phyloP scores from a whole-genome alignment of 2,113 vertebrate species.

The Sardina pilchardus region DNA sequence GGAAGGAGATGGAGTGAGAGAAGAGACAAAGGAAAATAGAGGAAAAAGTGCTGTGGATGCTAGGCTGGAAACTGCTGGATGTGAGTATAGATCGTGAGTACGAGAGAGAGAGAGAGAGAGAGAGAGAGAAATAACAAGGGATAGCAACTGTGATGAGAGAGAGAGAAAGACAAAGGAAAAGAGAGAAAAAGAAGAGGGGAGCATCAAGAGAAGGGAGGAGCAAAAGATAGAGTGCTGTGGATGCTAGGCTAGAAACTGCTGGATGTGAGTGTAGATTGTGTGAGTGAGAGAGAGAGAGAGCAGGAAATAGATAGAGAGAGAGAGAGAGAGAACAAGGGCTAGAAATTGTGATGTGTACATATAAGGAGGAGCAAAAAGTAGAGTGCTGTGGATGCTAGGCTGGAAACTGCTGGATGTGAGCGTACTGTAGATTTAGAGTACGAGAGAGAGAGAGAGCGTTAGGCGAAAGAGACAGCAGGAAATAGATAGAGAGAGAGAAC shows the following conservation, averaged over 20 bases:
- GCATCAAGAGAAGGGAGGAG: not conserved
- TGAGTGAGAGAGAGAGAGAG: slow-evolving; percentile 12
- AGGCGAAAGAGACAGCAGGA: no score
- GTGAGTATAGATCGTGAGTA: not conserved
- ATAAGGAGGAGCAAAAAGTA: not conserved
- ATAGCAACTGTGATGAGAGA: slow-evolving; percentile 37
- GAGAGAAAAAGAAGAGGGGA: slow-evolving; percentile 32
- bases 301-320: slow-evolving; percentile 27
- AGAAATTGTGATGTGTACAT: slow-evolving; percentile 42
- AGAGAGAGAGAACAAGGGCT: slow-evolving; percentile 8
- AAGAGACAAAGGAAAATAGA: slow-evolving; percentile 14
- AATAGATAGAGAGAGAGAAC: slow-evolving; percentile 8
- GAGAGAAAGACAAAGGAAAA: slow-evolving; percentile 42
- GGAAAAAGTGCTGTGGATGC: not conserved
- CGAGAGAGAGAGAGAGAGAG: slow-evolving; percentile 19
- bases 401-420: not conserved
- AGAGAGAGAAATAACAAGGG: not conserved
- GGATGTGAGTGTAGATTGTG: not conserved
- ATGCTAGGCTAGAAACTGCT: not conserved
- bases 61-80: not conserved
- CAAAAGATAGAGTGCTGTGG: not conserved
- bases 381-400: not conserved
- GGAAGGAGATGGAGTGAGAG: slow-evolving; percentile 22
- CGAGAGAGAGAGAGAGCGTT: slow-evolving; percentile 12
- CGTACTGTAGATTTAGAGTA: not conserved